Conservation (phyloP, 1,140 invertebrate genomes). For the Drosophila mojavensis region DNA sequence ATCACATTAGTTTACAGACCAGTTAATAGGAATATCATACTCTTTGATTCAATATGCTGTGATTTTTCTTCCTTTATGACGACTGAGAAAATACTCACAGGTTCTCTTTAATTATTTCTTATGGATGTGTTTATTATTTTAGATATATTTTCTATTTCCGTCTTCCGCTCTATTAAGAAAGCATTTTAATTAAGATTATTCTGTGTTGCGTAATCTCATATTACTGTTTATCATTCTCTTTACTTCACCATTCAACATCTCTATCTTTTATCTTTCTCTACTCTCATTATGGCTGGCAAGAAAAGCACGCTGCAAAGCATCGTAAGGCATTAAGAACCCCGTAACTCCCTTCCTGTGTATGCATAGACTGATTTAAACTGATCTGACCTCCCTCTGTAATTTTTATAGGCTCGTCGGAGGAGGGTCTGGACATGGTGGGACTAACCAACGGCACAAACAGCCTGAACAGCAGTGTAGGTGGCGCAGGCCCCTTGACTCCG, state of each 20-base stretch:
- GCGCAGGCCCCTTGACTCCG: constrained; percentile 56
- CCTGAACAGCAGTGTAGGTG: constrained; percentile 74
- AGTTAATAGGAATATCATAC: too few relatives aligned
- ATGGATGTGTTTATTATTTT: too few relatives aligned
- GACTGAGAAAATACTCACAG: too few relatives aligned
- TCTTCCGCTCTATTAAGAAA: background rate
- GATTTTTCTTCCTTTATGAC: too few relatives aligned
- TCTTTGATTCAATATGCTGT: too few relatives aligned
- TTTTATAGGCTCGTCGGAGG: constrained; percentile 88
- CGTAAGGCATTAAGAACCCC: constrained; percentile 54
- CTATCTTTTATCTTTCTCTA: constrained; percentile 12
- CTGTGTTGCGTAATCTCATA: background rate
- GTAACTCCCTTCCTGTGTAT: background rate
- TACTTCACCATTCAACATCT: constrained; percentile 1
- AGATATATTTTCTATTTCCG: too few relatives aligned
- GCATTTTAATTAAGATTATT: too few relatives aligned
- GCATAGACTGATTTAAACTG: background rate
- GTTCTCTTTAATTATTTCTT: too few relatives aligned
- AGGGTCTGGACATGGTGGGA: constrained; percentile 88
- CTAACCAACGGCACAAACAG: constrained; percentile 85
- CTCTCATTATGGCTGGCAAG: constrained; percentile 65
- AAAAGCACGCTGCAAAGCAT: constrained; percentile 74
- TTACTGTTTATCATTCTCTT: background rate
- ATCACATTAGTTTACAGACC: too few relatives aligned
- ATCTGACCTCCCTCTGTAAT: constrained; percentile 5